Conservation (phyloP, 2,113 vertebrate genomes). For the Ctenomys sociabilis region DNA sequence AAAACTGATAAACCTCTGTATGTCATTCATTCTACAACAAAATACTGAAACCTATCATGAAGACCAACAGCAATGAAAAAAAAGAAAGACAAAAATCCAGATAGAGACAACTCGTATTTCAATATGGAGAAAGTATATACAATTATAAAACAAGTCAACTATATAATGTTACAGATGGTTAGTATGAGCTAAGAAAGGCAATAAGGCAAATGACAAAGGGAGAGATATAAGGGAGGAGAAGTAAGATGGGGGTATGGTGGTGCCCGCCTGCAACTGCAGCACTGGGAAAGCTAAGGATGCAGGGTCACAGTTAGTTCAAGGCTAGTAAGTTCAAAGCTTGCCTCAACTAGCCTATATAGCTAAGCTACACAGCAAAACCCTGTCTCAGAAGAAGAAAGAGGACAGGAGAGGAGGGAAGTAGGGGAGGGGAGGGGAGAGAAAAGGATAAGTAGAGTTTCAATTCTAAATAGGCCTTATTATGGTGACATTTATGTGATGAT, state of each 20-base stretch:
- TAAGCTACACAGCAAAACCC: neutral
- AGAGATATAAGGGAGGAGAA: neutral
- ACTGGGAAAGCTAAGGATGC: neutral
- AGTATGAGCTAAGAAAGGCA: neutral
- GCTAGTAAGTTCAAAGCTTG: neutral
- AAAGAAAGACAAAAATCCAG: slow-evolving; percentile 23
- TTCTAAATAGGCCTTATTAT: neutral
- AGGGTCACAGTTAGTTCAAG: neutral
- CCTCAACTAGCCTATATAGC: neutral
- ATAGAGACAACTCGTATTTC: neutral
- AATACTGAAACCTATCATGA: neutral
- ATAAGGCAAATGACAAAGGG: neutral
- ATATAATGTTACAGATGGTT: neutral
- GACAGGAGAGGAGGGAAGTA: too few species aligned
- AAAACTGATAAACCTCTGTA: neutral
- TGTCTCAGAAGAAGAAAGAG: neutral
- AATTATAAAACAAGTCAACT: neutral
- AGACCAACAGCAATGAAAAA: neutral
- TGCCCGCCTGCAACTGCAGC: neutral
- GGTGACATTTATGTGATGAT: neutral
- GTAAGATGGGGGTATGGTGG: neutral
- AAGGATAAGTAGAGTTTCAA: neutral
- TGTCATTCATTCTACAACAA: neutral
- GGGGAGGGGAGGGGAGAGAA: too few species aligned
- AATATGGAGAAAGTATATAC: neutral